Conservation (phyloP, 2,888 invertebrate species). For the Andrena dorsata region DNA sequence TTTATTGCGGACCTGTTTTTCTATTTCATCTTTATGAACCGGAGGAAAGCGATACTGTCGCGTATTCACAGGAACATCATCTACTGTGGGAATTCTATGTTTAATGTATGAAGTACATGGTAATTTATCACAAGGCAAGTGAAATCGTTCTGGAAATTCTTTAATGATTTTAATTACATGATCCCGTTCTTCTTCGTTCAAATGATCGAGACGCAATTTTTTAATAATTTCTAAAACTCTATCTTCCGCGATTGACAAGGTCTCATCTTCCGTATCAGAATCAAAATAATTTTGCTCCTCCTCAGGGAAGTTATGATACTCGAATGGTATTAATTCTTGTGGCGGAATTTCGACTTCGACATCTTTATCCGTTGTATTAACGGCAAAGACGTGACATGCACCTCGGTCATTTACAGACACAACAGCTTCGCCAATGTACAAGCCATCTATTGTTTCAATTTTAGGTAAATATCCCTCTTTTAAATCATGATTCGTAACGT, state of each 20-base stretch:
- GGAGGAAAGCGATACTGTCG: not conserved
- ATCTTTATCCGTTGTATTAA: not conserved
- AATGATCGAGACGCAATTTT: too few relatives aligned
- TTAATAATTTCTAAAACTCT: too few relatives aligned
- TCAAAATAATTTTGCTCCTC: not conserved
- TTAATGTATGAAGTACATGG: not conserved
- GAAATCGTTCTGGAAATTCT: constrained; percentile 1
- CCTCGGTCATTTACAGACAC: too few relatives aligned
- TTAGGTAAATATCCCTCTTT: too few relatives aligned
- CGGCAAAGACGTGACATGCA: not conserved
- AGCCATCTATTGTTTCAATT: too few relatives aligned
- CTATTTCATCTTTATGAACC: too few relatives aligned
- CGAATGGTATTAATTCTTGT: constrained; percentile 5
- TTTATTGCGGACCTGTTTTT: too few relatives aligned
- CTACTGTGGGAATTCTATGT: not conserved
- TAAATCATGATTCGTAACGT: too few relatives aligned
- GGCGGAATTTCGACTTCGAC: not conserved
- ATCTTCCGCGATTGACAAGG: not conserved
- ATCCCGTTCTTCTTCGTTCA: too few relatives aligned
- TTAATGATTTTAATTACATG: not conserved
- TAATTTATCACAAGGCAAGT: not conserved
- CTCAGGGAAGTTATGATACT: not conserved
- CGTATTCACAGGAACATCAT: constrained; percentile 1
- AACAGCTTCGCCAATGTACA: too few relatives aligned
- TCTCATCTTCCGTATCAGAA: not conserved